Conservation (phyloP, 2,888 invertebrate genomes). For the Sclerodermus sp. region DNA sequence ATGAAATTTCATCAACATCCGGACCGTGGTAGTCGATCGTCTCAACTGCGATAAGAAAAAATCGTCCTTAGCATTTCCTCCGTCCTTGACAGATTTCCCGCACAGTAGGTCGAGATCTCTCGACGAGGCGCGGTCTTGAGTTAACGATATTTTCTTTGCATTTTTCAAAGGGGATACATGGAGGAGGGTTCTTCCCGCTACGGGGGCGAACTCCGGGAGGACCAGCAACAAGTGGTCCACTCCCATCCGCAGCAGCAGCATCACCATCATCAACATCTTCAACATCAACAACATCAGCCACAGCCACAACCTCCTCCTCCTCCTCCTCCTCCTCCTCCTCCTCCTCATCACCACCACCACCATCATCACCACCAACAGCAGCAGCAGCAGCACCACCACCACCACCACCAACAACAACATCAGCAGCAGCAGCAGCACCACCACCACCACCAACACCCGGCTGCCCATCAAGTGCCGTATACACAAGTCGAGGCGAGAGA, state of each 20-base stretch:
- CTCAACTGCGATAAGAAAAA: too few relatives aligned
- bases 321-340: too few relatives aligned
- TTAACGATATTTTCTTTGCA: neutral
- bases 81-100: too few relatives aligned
- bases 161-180: slow-evolving; percentile 23
- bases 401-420: slow-evolving; percentile 11
- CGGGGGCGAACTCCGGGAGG: slow-evolving; percentile 23
- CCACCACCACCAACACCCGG: slow-evolving; percentile 2
- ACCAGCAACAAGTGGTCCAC: slow-evolving; percentile 27
- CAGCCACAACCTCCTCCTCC: neutral
- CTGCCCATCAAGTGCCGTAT: slow-evolving; percentile 20
- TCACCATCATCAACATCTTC: slow-evolving; percentile 22
- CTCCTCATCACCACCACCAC: slow-evolving; percentile 19
- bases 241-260: slow-evolving; percentile 23
- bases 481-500: slow-evolving; percentile 45
- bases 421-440: slow-evolving; percentile 29
- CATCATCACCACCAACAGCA: neutral
- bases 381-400: slow-evolving; percentile 15
- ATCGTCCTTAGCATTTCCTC: too few relatives aligned
- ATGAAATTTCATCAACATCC: too few relatives aligned
- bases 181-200: slow-evolving; percentile 15
- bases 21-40: too few relatives aligned
- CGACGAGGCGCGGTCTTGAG: neutral
- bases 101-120: too few relatives aligned
- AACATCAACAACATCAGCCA: slow-evolving; percentile 3